Percentiles rank a stretch among this genome's conserved stretches.
phyloP scores from a whole-genome alignment of 2,797 vertebrate species.

The Antrozous pallidus region DNA sequence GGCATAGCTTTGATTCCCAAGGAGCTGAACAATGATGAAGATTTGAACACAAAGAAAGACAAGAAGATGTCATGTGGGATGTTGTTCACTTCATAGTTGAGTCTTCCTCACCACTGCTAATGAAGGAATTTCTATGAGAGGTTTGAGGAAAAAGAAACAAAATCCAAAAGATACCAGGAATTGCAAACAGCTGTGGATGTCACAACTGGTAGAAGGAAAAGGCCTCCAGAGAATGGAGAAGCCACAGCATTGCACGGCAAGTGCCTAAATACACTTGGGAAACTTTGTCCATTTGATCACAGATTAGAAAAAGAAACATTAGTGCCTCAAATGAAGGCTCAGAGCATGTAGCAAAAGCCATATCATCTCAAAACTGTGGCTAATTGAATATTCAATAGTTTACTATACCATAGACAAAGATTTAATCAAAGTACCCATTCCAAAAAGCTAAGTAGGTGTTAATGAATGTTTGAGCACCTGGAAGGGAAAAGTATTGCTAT shows the following conservation, averaged over 20 bases:
- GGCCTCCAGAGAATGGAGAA: not conserved
- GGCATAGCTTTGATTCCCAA: not conserved
- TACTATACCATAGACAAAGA: constrained; percentile 51
- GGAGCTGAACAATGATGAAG: not conserved
- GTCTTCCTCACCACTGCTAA: not conserved
- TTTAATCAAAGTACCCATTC: constrained; percentile 61
- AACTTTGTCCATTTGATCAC: not conserved
- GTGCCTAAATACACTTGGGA: not conserved
- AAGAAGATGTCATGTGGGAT: not conserved
- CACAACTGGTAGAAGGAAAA: not conserved
- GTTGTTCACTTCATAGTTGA: not conserved
- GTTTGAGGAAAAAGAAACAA: constrained; percentile 10
- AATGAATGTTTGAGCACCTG: constrained; percentile 58
- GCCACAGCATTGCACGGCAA: not conserved
- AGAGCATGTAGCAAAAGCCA: not conserved
- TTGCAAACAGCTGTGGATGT: not conserved
- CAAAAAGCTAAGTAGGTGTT: constrained; percentile 50
- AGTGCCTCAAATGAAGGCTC: not conserved
- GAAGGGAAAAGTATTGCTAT: constrained; percentile 30
- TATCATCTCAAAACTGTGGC: constrained; percentile 7
- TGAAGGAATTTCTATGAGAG: not conserved
- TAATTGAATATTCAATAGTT: constrained; percentile 57
- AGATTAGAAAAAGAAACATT: not conserved
- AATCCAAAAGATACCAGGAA: not conserved
- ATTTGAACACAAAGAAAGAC: not conserved